phyloP scores from a whole-genome alignment of 1,140 invertebrate species.

The Drosophila melanogaster region DNA sequence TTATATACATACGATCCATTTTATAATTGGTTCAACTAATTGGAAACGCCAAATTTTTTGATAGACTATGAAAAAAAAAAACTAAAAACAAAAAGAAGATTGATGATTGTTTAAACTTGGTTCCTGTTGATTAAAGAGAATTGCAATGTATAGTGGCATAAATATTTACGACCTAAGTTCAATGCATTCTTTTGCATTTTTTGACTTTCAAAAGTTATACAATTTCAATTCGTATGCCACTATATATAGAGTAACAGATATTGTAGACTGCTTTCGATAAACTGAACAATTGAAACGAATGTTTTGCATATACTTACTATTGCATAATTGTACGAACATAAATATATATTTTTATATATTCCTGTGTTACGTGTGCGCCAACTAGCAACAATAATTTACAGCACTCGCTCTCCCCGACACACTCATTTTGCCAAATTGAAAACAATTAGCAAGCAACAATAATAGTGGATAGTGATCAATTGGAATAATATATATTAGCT shows the following conservation, averaged over 20 bases:
- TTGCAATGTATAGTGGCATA: constrained; percentile 47
- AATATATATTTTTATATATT: constrained; percentile 52
- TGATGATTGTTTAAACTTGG: constrained; percentile 59
- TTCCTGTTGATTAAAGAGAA: constrained; percentile 69
- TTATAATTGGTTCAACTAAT: constrained; percentile 47
- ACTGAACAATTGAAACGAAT: constrained; percentile 30
- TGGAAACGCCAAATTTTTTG: constrained; percentile 75
- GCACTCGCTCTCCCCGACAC: constrained; percentile 12
- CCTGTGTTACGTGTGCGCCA: constrained; percentile 42
- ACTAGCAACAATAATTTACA: constrained; percentile 49
- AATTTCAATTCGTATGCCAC: constrained; percentile 24
- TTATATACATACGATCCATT: constrained; percentile 22
- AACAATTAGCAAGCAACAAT: constrained; percentile 49
- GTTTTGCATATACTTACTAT: constrained; percentile 42
- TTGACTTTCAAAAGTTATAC: background rate
- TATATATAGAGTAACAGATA: constrained; percentile 33
- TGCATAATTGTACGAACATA: constrained; percentile 34
- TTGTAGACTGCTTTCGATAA: constrained; percentile 67
- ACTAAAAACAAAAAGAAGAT: constrained; percentile 9
- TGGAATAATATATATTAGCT: constrained; percentile 32
- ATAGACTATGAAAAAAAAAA: constrained; percentile 46
- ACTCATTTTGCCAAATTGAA: constrained; percentile 32
- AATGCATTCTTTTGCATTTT: background rate
- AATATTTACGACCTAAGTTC: background rate
- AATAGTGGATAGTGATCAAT: constrained; percentile 45